Evolutionary conservation across 2,888 invertebrate genomes (phyloP), one percentile per base, ranked within the genome.

Genomic region (Hydroisotoma schaefferi): DNA sequence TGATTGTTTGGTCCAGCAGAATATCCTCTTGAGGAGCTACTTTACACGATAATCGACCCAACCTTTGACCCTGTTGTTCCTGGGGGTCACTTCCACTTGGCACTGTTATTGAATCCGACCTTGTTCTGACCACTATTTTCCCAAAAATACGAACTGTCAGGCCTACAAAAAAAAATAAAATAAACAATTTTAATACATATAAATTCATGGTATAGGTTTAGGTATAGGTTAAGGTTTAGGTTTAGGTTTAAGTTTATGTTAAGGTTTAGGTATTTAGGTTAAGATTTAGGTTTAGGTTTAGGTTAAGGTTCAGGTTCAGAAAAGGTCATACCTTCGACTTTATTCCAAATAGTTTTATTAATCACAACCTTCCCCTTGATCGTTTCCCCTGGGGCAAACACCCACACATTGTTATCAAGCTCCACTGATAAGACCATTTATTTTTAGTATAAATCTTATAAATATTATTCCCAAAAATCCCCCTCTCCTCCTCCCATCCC

Each of bases 341-440:
- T 66, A 40, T 63, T 63, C 66, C 66, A 66, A 23, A 66, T 66
- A 37, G 57, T 57, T 46, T 66, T 66, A 12, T 63, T 53, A 10
- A 66, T 55, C 3, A 66, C 66, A 29, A 66, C 61, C 28, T 57
- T 57, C 23, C 66, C 66, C 55, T 12, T 55, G 49, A 66, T 66
- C 25, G 54, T 61, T 43, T 63, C 52, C 10, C 66, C 63, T 2
- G 66, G 63, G n/a, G 22, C 27, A 33, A 28, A 66, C 2, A 49
- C 43, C 60, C 60, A 66, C 12, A 63, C 53, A 29, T 66, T 66
- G 47, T 66, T 60, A 2, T 63, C 62, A n/a, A 66, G 47, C 29
- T 60, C 66, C 22, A 66, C 58, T 8, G 55, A 37, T 22, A 66
- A 55, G 27, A 66, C 66, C 66, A 66, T 66, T 47, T 18, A 49